Base-by-base conservation (phyloP, 2,797 vertebrate species). In the Pseudochirops corinnae region DNA sequence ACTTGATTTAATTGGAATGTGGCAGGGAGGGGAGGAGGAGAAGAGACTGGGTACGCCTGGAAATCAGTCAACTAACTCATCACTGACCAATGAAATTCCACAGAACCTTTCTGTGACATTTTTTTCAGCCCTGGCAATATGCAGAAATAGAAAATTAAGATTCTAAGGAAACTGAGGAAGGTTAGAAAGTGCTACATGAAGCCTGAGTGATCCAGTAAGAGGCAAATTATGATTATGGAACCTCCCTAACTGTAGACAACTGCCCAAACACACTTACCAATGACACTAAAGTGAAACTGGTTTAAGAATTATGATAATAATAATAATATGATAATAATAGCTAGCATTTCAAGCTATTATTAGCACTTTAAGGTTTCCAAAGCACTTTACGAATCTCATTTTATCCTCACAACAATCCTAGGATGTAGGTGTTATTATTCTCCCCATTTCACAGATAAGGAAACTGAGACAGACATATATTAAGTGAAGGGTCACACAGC, bases 11-110 rank as follows among this genome's bases (percentile, higher is more conserved):
- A 90, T 31, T 0, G 13, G 46, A 12, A 24, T 56, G 9, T 33
- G 14, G 33, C 4, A 1, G 13, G 4, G 1, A 5, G 16, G 1
- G 5, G 31, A 1, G 4, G 4, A 14, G 5, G 33, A 4, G 62
- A 39, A 74, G 33, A 67, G 33, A 10, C 55, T 12, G 60, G 55
- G 33, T 53, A 16, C 91, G 58, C 0, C 53, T 13, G 16, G 56
- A 90, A 94, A 56, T 5, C 56, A 52, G 56, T 56, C 39, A 90
- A 57, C 57, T 7, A 67, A 82, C 29, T 4, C 50, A n/a, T 94
- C 91, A 2, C 0, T 14, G 55, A 33, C 55, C 87, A 60, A 52
- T 4, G 5, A 82, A 67, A 60, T 55, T 57, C 3, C 90, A 74
- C 57, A 28, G 90, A 28, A 52, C 31, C 46, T 90, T 56, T 67